phyloP scores from a whole-genome alignment of 2,113 vertebrate species.

The Vidua chalybeata region DNA sequence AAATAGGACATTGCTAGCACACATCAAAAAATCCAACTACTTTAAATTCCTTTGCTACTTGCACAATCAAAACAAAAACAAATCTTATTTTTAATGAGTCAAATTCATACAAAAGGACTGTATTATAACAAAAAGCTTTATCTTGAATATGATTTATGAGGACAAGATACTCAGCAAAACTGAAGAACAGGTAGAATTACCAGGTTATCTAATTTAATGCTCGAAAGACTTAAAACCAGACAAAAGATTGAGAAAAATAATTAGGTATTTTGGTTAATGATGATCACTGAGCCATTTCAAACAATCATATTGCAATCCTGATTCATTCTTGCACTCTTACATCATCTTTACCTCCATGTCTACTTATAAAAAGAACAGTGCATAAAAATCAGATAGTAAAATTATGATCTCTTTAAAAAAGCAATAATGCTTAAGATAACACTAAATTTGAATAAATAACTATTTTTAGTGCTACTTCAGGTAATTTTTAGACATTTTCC shows the following conservation, averaged over 20 bases:
- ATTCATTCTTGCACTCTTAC: background rate
- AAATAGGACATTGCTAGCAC: background rate
- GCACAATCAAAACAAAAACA: background rate
- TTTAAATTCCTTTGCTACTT: background rate
- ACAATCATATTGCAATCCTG: background rate
- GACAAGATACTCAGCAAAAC: background rate
- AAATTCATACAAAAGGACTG: background rate
- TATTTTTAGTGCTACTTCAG: background rate
- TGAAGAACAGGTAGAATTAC: background rate
- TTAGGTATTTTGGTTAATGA: background rate
- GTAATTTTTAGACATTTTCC: constrained; percentile 19
- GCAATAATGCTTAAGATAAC: background rate
- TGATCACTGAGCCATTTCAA: background rate
- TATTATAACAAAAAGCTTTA: background rate
- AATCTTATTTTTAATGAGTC: background rate
- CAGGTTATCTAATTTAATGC: background rate
- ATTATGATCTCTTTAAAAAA: background rate
- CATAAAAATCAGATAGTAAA: background rate
- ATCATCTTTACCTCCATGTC: background rate
- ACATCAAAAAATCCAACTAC: background rate
- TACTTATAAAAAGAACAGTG: background rate
- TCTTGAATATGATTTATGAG: background rate
- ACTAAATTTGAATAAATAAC: background rate
- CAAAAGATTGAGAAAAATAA: background rate
- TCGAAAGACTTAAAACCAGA: background rate